Evolutionary conservation across 2,888 invertebrate genomes (phyloP), one percentile per base, ranked within the genome.

Genomic region (Cryptocephalus primarius): DNA sequence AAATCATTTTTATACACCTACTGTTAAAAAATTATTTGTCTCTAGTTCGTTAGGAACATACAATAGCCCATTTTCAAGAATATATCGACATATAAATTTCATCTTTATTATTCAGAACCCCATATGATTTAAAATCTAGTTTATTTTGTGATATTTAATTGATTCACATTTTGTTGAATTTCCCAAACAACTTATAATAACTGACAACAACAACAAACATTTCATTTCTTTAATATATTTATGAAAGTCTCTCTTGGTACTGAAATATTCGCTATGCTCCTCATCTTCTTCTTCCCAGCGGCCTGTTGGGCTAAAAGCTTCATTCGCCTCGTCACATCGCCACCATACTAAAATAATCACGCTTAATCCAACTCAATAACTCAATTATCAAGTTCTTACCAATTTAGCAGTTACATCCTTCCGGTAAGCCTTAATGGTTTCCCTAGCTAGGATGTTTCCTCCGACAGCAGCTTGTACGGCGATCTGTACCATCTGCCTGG

Each of bases 361-460:
- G 6, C 12, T 36, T 39, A 40, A 48, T 38, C 22, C 12, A 36
- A 2, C 6, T 36, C 6, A 36, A 2, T 11, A 12, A 36, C 36
- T 12, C 48, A 41, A 40, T 41, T 39, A 22, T 36, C 13, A 22
- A 40, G 47, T 22, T 22, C 22, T 22, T 75, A 93, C 92, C 75
- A 93, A 73, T 78, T 94, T 95, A 1, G 89, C 88, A 1, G 90
- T 86, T 1, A 96, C 94, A 73, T 96, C 93, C 72, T 96, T 96
- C 57, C 88, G 78, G 57, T 81, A 87, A 0, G 95, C 79, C 65
- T 88, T 88, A 33, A 96, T 73, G 45, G 83, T 89, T 72, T 92
- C 91, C 56, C 94, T 78, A 0, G 90, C 88, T 9, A 89, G 65
- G 1, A 95, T 76, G 73, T 88, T 89, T 11, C 80, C 78, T 9